phyloP scores from a whole-genome alignment of 2,888 invertebrate genomes.

The Caenorhabditis imperialis region DNA sequence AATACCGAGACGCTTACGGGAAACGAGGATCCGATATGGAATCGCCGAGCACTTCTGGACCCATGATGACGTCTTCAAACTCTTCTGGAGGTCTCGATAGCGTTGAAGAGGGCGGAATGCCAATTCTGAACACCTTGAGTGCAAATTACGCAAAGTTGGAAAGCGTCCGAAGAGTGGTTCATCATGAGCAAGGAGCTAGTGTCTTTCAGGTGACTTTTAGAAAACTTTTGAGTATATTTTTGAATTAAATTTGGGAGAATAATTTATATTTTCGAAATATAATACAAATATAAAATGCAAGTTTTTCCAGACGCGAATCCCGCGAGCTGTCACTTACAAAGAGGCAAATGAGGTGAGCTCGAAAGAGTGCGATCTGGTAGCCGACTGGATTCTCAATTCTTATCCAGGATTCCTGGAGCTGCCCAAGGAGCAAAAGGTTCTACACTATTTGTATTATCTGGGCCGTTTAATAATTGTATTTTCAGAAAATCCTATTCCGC shows the following conservation, averaged over 20 bases:
- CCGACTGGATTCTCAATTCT: slow-evolving; percentile 56
- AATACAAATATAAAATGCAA: neutral
- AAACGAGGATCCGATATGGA: slow-evolving; percentile 54
- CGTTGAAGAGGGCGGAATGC: slow-evolving; percentile 56
- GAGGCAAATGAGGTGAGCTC: slow-evolving; percentile 57
- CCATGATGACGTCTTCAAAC: neutral
- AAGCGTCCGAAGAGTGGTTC: slow-evolving; percentile 52
- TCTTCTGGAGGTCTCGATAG: slow-evolving; percentile 14
- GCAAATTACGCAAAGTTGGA: slow-evolving; percentile 49
- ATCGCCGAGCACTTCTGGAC: slow-evolving; percentile 21
- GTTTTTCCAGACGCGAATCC: slow-evolving; percentile 29
- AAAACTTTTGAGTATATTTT: neutral
- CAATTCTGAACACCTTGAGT: slow-evolving; percentile 34
- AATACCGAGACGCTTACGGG: slow-evolving; percentile 58
- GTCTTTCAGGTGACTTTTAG: slow-evolving; percentile 37
- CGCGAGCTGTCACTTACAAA: slow-evolving; percentile 59
- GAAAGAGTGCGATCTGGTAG: slow-evolving; percentile 56
- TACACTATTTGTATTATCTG: too few species aligned
- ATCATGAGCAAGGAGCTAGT: slow-evolving; percentile 43
- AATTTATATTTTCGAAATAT: too few species aligned
- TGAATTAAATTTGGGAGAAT: too few species aligned
- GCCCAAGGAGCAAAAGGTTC: slow-evolving; percentile 53
- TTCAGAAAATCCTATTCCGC: slow-evolving; percentile 56
- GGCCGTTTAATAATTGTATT: too few species aligned
- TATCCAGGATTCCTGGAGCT: slow-evolving; percentile 52